Evolutionary conservation across 2,797 vertebrate genomes (phyloP), one percentile per base, ranked within the genome.

Genomic region (Echeneis naucrates): DNA sequence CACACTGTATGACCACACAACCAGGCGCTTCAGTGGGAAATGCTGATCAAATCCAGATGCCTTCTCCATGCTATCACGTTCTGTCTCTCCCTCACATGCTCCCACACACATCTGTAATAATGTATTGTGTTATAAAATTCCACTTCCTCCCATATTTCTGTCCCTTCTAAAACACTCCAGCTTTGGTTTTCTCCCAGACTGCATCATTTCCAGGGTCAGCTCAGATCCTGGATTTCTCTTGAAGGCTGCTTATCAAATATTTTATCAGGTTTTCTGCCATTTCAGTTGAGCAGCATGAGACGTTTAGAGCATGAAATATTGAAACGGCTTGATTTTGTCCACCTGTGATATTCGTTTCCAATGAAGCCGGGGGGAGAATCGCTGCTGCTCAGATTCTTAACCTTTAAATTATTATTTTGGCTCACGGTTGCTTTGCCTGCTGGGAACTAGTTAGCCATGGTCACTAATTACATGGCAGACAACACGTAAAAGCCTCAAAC

Each of bases 31-130:
- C 77, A 78, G 66, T 76, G 87, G 85, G 79, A 84, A 77, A 82
- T 24, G 56, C 78, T 91, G 89, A 94, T 93, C 88, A 84, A 53
- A 85, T 87, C 92, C 93, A 93, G 92, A 94, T 94, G 93, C 55
- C 62, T 80, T 50, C 44, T 44, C 52, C 71, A 71, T 68, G 57
- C 81, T 68, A 58, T 84, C 78, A 83, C 79, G 48, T 44, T 78
- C 79, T 69, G 48, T 53, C 73, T 72, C 27, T 70, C 50, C 61
- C 40, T 47, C 55, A 48, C 67, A 64, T 64, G 32, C 71, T 68
- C 60, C 47, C 59, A 54, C 76, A 77, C 77, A 72, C 81, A 85
- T 82, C 78, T 87, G 82, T 69, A 71, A 77, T 58, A 63, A 78
- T 63, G 72, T 30, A 52, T 59, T 48, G 68, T 42, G 60, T 65